A percentile compares a stretch with the other conserved stretches of the same genome.
Conservation (phyloP, 2,797 vertebrate genomes). For the Gadopsis bispinosus region DNA sequence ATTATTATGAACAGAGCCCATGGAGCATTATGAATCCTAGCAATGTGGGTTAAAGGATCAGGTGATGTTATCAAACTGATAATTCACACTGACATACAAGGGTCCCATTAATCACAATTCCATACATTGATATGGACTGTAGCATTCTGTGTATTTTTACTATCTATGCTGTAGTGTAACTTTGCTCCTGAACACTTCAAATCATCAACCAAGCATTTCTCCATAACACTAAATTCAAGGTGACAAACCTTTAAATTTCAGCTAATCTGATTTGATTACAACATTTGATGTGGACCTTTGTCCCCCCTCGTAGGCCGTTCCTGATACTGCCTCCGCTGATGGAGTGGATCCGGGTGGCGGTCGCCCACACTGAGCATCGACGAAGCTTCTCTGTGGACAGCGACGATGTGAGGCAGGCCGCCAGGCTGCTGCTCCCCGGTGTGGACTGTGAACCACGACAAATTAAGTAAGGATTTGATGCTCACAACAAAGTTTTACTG, state of each 20-base stretch:
- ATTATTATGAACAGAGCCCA: conserved; percentile 23
- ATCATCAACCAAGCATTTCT: background rate
- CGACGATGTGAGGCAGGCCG: conserved; percentile 87
- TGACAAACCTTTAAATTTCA: background rate
- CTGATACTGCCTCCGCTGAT: conserved; percentile 86
- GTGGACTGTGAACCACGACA: conserved; percentile 88
- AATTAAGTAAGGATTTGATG: conserved; percentile 79
- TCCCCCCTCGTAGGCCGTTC: conserved; percentile 81
- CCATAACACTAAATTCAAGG: background rate
- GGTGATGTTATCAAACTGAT: conserved; percentile 12
- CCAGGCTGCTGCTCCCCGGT: conserved; percentile 86
- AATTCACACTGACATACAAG: conserved; percentile 2
- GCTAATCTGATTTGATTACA: background rate
- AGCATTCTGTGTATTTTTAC: background rate
- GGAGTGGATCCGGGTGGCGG: conserved; percentile 89
- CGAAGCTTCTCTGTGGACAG: conserved; percentile 88
- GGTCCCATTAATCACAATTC: background rate
- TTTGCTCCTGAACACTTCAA: background rate
- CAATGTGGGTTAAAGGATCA: background rate
- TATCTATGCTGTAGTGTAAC: too few relatives aligned
- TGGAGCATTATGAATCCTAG: background rate
- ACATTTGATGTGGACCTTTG: background rate
- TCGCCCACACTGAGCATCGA: conserved; percentile 87
- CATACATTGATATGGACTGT: background rate
- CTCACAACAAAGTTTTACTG: background rate